Percentiles rank a stretch among this genome's conserved stretches.
Conservation (phyloP, 2,113 vertebrate genomes). For the Chaenogobius annularis region DNA sequence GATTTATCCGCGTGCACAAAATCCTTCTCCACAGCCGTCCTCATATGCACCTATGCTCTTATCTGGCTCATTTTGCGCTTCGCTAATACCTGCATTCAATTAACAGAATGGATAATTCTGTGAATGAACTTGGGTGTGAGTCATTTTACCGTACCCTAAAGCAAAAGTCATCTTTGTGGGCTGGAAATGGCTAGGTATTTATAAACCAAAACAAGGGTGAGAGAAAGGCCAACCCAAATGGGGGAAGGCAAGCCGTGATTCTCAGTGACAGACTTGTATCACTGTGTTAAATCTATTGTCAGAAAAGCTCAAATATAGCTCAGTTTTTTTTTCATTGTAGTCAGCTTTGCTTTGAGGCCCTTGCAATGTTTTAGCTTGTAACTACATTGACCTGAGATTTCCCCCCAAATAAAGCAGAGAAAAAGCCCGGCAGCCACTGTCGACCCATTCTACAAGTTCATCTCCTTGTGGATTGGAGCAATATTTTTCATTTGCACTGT, state of each 20-base stretch:
- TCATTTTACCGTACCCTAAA: constrained; percentile 37
- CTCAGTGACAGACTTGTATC: neutral
- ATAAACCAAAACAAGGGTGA: constrained; percentile 40
- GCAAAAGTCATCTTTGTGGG: constrained; percentile 31
- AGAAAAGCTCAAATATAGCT: constrained; percentile 35
- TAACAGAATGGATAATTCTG: constrained; percentile 42
- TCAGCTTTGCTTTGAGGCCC: constrained; percentile 45
- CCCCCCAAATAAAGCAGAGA: constrained; percentile 30
- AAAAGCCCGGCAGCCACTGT: constrained; percentile 27
- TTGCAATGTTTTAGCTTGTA: constrained; percentile 21
- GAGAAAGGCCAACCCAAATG: constrained; percentile 23
- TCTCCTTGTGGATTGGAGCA: constrained; percentile 55
- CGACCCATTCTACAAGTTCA: constrained; percentile 44
- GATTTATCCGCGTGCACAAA: constrained; percentile 35
- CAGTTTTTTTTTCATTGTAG: constrained; percentile 11
- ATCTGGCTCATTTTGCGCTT: constrained; percentile 3
- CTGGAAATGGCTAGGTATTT: constrained; percentile 49
- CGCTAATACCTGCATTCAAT: constrained; percentile 30
- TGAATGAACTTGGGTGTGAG: constrained; percentile 58
- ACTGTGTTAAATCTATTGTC: constrained; percentile 27
- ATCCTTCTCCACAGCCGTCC: neutral
- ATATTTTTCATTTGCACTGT: constrained; percentile 66
- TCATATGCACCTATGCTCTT: neutral
- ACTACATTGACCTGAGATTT: constrained; percentile 12
- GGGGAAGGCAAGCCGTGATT: neutral